Percentiles rank a stretch among this genome's conserved stretches.
Evolutionary conservation across 2,888 invertebrate species (phyloP).

Genomic region (Catocala sponsa): DNA sequence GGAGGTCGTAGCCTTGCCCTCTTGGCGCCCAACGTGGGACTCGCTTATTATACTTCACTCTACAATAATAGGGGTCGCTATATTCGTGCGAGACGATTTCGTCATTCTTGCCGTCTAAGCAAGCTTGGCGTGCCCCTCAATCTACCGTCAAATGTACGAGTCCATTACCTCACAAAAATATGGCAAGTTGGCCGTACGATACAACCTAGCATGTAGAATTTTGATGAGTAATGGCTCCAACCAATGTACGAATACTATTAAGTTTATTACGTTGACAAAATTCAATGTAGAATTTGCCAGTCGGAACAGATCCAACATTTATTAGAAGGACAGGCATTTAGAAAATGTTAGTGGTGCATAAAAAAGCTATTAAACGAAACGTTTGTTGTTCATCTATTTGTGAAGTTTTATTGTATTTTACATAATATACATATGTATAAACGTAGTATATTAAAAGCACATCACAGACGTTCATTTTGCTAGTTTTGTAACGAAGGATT

Average conservation of each 20-base stretch:
- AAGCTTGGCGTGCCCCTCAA: conserved; percentile 50
- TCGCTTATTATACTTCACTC: conserved; percentile 44
- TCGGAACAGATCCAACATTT: conserved; percentile 23
- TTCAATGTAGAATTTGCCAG: conserved; percentile 12
- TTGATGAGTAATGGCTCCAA: conserved; percentile 6
- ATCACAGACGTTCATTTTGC: conserved; percentile 18
- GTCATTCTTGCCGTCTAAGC: conserved; percentile 56
- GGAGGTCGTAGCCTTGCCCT: conserved; percentile 71
- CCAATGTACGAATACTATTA: conserved; percentile 10
- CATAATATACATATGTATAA: conserved; percentile 27
- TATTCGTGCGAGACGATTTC: conserved; percentile 62
- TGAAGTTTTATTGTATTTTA: conserved; percentile 35
- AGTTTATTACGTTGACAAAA: conserved; percentile 26
- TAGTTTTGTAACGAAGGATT: background rate
- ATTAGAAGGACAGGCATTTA: conserved; percentile 17
- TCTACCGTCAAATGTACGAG: conserved; percentile 24
- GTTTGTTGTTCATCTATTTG: conserved; percentile 42
- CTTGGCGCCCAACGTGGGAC: conserved; percentile 64
- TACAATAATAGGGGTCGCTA: conserved; percentile 47
- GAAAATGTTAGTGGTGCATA: conserved; percentile 20
- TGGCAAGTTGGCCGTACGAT: conserved; percentile 7
- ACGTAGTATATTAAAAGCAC: conserved; percentile 33
- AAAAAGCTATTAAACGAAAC: conserved; percentile 43
- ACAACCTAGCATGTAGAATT: background rate
- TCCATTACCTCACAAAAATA: conserved; percentile 19